Evolutionary conservation across 2,113 vertebrate species (phyloP).

Genomic region (Telmatochromis bifrenatus): DNA sequence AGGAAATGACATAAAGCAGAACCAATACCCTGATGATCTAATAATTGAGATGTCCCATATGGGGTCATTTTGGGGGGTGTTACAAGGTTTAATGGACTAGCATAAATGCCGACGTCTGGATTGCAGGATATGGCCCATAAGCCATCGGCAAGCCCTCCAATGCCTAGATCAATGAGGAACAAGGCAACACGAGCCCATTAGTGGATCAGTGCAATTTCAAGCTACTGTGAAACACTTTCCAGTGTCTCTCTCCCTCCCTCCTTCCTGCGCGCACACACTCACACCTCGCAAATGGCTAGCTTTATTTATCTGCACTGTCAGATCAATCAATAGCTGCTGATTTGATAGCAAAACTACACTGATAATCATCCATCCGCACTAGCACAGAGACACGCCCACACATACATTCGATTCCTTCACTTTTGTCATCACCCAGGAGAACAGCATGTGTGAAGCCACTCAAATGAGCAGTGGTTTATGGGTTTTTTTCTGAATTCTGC

Average conservation of each 20-base stretch:
- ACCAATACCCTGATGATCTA: not conserved
- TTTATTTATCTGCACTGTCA: conserved; percentile 61
- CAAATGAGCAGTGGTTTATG: not conserved
- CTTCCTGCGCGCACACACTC: not conserved
- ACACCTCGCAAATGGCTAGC: not conserved
- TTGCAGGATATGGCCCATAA: conserved; percentile 36
- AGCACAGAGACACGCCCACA: not conserved
- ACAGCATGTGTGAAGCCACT: not conserved
- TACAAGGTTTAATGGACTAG: conserved; percentile 30
- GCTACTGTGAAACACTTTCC: conserved; percentile 16
- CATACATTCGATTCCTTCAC: not conserved
- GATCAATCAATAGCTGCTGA: conserved; percentile 60
- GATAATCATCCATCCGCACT: conserved; percentile 5
- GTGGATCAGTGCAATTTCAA: conserved; percentile 43
- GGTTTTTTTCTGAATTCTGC: not conserved
- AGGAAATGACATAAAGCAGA: not conserved
- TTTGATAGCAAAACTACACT: conserved; percentile 46
- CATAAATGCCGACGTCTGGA: conserved; percentile 10
- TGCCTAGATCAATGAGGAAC: conserved; percentile 52
- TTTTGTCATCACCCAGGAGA: not conserved
- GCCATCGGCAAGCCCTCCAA: conserved; percentile 12
- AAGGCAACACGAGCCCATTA: conserved; percentile 47
- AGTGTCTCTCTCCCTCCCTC: not conserved
- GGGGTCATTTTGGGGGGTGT: conserved; percentile 1
- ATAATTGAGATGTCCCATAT: conserved; percentile 29